phyloP scores from a whole-genome alignment of 2,888 invertebrate species.

The Spodoptera picta region DNA sequence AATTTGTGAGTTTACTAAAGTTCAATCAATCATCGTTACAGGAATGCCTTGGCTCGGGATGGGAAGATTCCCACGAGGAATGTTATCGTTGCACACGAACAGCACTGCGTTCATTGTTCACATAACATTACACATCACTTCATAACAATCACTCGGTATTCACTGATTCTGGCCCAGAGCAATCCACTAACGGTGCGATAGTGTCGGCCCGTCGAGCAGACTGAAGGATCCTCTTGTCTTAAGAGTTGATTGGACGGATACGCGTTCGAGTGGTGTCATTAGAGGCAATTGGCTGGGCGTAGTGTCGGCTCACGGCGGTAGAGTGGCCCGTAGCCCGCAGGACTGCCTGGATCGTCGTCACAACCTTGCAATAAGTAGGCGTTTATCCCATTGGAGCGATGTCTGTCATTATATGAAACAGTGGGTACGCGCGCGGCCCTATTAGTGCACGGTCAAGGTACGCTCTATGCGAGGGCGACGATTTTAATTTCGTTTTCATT shows the following conservation, averaged over 20 bases:
- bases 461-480: slow-evolving; percentile 64
- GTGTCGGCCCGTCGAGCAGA: slow-evolving; percentile 71
- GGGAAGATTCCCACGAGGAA: slow-evolving; percentile 46
- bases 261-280: slow-evolving; percentile 85
- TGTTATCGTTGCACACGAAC: slow-evolving; percentile 30
- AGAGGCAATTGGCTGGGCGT: slow-evolving; percentile 82
- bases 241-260: slow-evolving; percentile 84
- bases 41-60: slow-evolving; percentile 50
- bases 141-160: slow-evolving; percentile 56
- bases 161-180: slow-evolving; percentile 44
- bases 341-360: slow-evolving; percentile 78
- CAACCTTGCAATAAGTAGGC: slow-evolving; percentile 86
- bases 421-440: slow-evolving; percentile 72
- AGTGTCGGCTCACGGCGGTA: slow-evolving; percentile 75
- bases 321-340: slow-evolving; percentile 72
- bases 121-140: slow-evolving; percentile 43
- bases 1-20: slow-evolving; percentile 59
- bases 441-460: slow-evolving; percentile 87
- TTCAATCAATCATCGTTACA: slow-evolving; percentile 71
- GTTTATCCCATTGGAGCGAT: slow-evolving; percentile 86
- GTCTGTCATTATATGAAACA: slow-evolving; percentile 80
- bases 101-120: slow-evolving; percentile 54
- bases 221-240: slow-evolving; percentile 83
- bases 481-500: slow-evolving; percentile 50
- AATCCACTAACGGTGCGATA: slow-evolving; percentile 54